Evolutionary conservation across 23 tunicate species (phyloP), one percentile per base, ranked within the genome.

Genomic region (Styela clava): DNA sequence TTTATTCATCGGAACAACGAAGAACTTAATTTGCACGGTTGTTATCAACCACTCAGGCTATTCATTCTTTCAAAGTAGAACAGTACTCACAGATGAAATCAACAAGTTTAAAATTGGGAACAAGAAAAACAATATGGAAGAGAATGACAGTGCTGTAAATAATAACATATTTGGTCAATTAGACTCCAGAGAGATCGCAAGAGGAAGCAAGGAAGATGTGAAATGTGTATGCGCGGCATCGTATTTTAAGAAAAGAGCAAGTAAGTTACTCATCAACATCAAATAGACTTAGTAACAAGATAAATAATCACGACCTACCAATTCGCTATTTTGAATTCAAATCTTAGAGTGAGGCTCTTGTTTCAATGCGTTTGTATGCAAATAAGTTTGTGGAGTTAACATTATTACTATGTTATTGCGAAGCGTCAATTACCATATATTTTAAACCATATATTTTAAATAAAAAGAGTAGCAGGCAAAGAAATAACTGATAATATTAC

Each of bases 1-100:
- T 28, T 73, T 91, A 35, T 86, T 91, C 70, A 87, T 85, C 16
- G 87, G 84, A 26, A 91, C 97, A 0, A 82, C 84, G 26, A 68
- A 85, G 16, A 78, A 86, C 62, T 62, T 63, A 23, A 91, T 91
- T 52, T 26, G 82, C 20, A 64, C 84, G 20, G 87, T 78, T 1
- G 31, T 27, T 3, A 9, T 85, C 23, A 44, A 73, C 64, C 81
- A 83, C 26, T 31, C 80, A 24, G 33, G 69, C 0, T 76, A 76
- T 52, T 3, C 34, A 29, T 21, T 22, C 18, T 22, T 28, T 5
- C n/a, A n/a, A n/a, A n/a, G n/a, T n/a, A 5, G 32, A 12, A 27
- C 34, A 32, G 29, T 33, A 34, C 77, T 35, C 34, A 32, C 5
- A 22, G 35, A 27, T 3, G 35, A 27, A 26, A 3, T 35, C 5